Base-by-base conservation (phyloP, 2,888 invertebrate species). In the Euclidia mi region DNA sequence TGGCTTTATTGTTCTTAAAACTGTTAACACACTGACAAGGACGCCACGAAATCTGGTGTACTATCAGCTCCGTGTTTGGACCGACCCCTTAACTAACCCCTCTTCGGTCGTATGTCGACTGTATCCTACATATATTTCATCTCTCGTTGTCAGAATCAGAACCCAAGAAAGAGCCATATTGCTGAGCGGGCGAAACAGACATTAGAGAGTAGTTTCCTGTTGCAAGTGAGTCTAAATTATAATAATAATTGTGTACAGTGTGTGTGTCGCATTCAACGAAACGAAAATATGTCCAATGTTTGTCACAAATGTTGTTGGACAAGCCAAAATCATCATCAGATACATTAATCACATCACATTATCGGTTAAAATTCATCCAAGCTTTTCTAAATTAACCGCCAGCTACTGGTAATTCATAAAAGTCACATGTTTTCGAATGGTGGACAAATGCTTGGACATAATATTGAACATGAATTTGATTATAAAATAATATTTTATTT, bases 171-270 rank as follows among this genome's bases (percentile, higher is more conserved):
- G 87, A 93, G 90, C 88, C 93, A 91, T 90, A 93, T 94, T 77
- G 93, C 92, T 81, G 94, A 94, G 91, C 91, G 94, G 85, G 94
- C 94, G 83, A 94, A 94, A 92, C 94, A 94, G 87, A 88, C 91
- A 53, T 90, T 94, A 92, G 94, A 94, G 75, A 93, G 90, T 90
- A 92, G 85, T 89, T 94, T 92, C 92, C 93, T 94, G 92, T 66
- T 90, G 78, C 94, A 94, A 94, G 94, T 94, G 94, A 94, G 94
- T 94, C 76, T 65, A 71, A 73, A 79, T 86, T 85, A 76, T 60
- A 68, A 76, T 79, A 60, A 75, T 81, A 78, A 68, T 65, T 80
- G 79, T 78, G 71, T 74, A 45, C 62, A 59, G 52, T 66, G 50
- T 55, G 53, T 71, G 81, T 85, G 88, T 80, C 80, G 60, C 72